Conservation (phyloP, 2,888 invertebrate species). For the Eupithecia abbreviata region DNA sequence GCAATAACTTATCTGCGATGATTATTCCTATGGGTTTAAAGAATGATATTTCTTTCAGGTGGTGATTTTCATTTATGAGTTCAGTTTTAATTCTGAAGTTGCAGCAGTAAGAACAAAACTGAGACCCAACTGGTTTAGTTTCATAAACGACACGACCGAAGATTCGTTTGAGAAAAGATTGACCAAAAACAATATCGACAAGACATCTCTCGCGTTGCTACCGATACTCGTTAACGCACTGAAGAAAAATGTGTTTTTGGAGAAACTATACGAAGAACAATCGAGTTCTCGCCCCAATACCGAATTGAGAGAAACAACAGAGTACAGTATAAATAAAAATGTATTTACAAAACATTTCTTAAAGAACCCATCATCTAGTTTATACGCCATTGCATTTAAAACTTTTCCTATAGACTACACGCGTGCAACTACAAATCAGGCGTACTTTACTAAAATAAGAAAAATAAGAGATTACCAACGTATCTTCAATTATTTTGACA, state of each 20-base stretch:
- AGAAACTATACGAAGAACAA: conserved; percentile 61
- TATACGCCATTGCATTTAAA: conserved; percentile 63
- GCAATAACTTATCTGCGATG: neutral
- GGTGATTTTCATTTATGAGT: conserved; percentile 69
- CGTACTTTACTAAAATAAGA: conserved; percentile 68
- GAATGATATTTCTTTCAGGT: conserved; percentile 61
- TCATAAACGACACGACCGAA: conserved; percentile 59
- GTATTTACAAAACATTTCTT: conserved; percentile 59
- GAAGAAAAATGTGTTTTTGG: conserved; percentile 61
- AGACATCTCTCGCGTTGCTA: conserved; percentile 60
- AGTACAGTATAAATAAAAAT: conserved; percentile 55
- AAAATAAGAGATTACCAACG: conserved; percentile 70
- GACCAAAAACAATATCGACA: conserved; percentile 54
- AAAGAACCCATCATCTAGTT: conserved; percentile 56
- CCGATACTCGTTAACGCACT: conserved; percentile 67
- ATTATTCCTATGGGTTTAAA: neutral
- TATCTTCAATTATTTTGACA: conserved; percentile 69
- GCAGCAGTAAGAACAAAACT: conserved; percentile 40
- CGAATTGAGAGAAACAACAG: conserved; percentile 52
- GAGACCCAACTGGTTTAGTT: conserved; percentile 59
- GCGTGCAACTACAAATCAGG: conserved; percentile 62
- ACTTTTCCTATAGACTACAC: conserved; percentile 60
- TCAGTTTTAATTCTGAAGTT: conserved; percentile 55
- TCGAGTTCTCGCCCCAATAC: conserved; percentile 52
- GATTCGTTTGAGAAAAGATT: conserved; percentile 56